Conservation (phyloP, 2,888 invertebrate genomes). For the Bruchidius siliquastri region DNA sequence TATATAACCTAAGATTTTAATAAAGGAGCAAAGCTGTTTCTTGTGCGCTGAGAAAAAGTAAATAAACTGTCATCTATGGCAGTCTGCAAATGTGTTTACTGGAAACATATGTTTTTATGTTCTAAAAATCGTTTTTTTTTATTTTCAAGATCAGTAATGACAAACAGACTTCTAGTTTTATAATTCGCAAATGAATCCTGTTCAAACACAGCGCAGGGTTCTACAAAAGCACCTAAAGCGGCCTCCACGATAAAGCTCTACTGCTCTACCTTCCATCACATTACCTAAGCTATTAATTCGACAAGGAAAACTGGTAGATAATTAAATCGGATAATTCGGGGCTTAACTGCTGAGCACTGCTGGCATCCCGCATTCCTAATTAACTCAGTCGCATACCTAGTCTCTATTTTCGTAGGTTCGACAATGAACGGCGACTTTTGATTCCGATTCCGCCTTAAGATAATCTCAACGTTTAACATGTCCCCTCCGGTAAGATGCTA, state of each 20-base stretch:
- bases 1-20: too few species aligned
- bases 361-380: not conserved
- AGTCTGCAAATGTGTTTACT: too few species aligned
- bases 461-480: slow-evolving; percentile 8
- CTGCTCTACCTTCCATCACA: not conserved
- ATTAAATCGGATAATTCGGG: slow-evolving; percentile 10
- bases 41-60: too few species aligned
- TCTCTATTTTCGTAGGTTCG: slow-evolving; percentile 11
- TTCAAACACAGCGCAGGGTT: too few species aligned
- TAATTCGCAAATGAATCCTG: too few species aligned
- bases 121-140: too few species aligned
- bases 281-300: not conserved
- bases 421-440: slow-evolving; percentile 12
- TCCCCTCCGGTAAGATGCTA: not conserved
- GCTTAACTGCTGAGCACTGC: slow-evolving; percentile 6
- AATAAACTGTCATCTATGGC: too few species aligned
- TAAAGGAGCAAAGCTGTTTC: too few species aligned
- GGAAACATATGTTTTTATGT: too few species aligned
- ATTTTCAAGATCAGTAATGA: too few species aligned
- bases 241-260: not conserved
- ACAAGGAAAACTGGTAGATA: not conserved
- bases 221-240: too few species aligned
- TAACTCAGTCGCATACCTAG: slow-evolving; percentile 9
- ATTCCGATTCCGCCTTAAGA: slow-evolving; percentile 12
- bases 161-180: too few species aligned